Evolutionary conservation across 2,888 invertebrate genomes (phyloP).

Genomic region (Aspidapion aeneum): DNA sequence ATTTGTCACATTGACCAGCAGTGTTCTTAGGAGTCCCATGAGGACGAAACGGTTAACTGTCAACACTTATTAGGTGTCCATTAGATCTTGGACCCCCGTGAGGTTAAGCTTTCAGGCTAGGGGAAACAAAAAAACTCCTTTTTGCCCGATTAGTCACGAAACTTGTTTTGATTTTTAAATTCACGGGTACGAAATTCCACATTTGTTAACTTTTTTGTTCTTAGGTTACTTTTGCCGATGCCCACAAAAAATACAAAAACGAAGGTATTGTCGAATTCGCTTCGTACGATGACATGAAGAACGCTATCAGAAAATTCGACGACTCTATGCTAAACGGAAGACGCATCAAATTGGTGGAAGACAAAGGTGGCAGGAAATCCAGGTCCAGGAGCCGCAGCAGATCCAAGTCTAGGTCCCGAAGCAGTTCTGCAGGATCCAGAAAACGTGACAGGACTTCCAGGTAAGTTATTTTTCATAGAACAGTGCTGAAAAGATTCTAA

Average conservation of each 20-base stretch:
- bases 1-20: no score
- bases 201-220: no score
- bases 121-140: no score
- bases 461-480: conserved; percentile 11
- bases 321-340: conserved; percentile 93
- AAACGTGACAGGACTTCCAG: conserved; percentile 17
- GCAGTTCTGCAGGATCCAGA: conserved; percentile 46
- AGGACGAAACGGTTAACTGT: no score
- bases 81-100: no score
- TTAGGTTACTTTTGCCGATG: conserved; percentile 95
- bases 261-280: conserved; percentile 95
- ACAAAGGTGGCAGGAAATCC: conserved; percentile 60
- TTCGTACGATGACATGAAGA: conserved; percentile 86
- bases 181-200: no score
- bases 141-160: no score
- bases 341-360: conserved; percentile 83
- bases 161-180: no score
- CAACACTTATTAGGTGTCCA: no score
- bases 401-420: conserved; percentile 46
- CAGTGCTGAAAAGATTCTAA: no score
- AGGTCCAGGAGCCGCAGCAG: conserved; percentile 41
- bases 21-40: no score
- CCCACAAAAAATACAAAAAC: conserved; percentile 88
- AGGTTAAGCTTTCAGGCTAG: no score
- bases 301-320: conserved; percentile 90